Conservation (phyloP, 2,113 vertebrate genomes). For the Antechinus stuartii region DNA sequence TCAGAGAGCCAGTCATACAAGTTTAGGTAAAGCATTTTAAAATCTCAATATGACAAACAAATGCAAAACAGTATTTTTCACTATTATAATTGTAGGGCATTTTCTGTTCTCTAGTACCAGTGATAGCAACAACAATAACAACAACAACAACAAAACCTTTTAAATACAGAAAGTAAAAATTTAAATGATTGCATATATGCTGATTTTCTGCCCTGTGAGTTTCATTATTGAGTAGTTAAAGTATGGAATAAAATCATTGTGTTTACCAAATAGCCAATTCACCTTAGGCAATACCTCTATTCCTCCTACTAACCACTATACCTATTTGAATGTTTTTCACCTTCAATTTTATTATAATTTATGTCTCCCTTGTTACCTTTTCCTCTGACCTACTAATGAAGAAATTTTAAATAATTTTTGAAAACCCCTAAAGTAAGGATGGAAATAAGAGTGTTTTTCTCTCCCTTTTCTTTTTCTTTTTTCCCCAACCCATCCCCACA, state of each 20-base stretch:
- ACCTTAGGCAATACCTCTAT: conserved; percentile 54
- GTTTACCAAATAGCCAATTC: conserved; percentile 62
- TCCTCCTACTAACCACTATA: not conserved
- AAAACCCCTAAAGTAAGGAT: conserved; percentile 64
- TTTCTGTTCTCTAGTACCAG: not conserved
- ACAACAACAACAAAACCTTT: not conserved
- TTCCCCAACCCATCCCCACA: not conserved
- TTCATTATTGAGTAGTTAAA: conserved; percentile 57
- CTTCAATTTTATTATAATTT: conserved; percentile 56
- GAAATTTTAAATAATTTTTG: conserved; percentile 56
- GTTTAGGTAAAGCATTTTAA: not conserved
- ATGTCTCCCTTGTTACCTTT: conserved; percentile 32
- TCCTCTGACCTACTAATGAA: conserved; percentile 68
- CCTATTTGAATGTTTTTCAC: conserved; percentile 65
- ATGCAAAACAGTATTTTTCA: not conserved
- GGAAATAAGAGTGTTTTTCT: conserved; percentile 81
- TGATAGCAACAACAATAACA: not conserved
- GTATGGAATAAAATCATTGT: conserved; percentile 59
- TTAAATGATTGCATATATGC: conserved; percentile 44
- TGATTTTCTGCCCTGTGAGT: conserved; percentile 54
- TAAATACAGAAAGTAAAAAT: not conserved
- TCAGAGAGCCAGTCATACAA: not conserved
- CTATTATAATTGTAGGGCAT: not conserved
- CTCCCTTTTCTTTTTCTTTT: conserved; percentile 34
- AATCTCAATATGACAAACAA: not conserved